Conservation (phyloP, 2,797 vertebrate species). For the Eulemur coronatus region DNA sequence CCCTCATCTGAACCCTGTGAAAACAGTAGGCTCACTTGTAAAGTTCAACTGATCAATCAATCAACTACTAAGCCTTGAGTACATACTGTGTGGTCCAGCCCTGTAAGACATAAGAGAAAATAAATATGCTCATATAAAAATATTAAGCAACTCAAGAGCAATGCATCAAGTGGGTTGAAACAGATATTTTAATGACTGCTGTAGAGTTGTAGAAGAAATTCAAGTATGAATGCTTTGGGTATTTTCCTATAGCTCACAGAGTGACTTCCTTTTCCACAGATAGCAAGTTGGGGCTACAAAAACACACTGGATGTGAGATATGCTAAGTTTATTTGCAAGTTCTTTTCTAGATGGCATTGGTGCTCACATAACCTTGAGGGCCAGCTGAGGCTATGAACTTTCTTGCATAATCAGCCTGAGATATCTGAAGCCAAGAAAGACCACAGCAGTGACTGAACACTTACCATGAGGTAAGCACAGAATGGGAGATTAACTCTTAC, state of each 20-base stretch:
- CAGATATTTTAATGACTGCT: background rate
- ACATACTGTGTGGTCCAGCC: background rate
- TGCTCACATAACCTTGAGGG: background rate
- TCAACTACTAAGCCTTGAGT: constrained; percentile 33
- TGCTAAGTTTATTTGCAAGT: background rate
- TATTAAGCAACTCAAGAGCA: background rate
- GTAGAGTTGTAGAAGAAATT: background rate
- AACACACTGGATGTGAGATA: background rate
- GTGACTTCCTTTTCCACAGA: background rate
- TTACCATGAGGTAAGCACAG: background rate
- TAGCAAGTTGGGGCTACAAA: background rate
- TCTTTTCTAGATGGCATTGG: background rate
- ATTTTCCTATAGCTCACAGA: background rate
- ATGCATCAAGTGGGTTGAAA: background rate
- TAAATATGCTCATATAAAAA: background rate
- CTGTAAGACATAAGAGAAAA: background rate
- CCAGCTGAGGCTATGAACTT: background rate
- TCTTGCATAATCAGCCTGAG: background rate
- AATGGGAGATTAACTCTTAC: background rate
- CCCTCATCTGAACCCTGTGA: background rate
- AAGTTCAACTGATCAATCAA: background rate
- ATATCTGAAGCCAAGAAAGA: constrained; percentile 2
- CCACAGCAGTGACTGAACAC: background rate
- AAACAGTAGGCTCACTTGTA: background rate
- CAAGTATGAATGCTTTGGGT: background rate